Conservation (phyloP, 2,113 vertebrate species). For the Mus spicilegus region DNA sequence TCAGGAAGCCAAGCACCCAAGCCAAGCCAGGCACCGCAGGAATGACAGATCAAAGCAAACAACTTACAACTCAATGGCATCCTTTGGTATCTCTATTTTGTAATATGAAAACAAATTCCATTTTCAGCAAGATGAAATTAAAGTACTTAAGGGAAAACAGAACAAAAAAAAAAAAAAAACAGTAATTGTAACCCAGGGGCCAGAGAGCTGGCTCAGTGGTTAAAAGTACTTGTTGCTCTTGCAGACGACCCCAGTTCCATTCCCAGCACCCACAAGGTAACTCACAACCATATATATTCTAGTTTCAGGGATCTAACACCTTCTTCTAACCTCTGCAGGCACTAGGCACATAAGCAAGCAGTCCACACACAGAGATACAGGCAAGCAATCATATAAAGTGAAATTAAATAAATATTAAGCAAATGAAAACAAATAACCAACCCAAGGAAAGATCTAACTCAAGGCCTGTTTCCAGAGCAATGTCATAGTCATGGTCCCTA, state of each 20-base stretch:
- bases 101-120: neutral
- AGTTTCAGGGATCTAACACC: neutral
- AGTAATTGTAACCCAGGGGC: neutral
- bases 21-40: neutral
- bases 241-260: neutral
- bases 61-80: fast-evolving
- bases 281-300: neutral
- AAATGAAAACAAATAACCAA: neutral
- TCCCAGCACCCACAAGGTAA: neutral
- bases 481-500: neutral
- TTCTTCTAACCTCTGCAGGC: neutral
- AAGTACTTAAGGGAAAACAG: neutral
- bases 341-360: neutral
- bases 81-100: neutral
- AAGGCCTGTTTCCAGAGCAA: neutral
- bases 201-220: neutral
- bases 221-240: neutral
- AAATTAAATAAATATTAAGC: neutral
- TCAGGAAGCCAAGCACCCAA: fast-evolving
- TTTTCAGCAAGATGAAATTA: neutral
- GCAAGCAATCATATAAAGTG: neutral
- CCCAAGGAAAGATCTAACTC: neutral
- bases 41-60: fast-evolving
- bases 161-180: neutral
- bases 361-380: neutral